Conservation (phyloP, 92 coral and sea anemone genomes). For the Porites rus region DNA sequence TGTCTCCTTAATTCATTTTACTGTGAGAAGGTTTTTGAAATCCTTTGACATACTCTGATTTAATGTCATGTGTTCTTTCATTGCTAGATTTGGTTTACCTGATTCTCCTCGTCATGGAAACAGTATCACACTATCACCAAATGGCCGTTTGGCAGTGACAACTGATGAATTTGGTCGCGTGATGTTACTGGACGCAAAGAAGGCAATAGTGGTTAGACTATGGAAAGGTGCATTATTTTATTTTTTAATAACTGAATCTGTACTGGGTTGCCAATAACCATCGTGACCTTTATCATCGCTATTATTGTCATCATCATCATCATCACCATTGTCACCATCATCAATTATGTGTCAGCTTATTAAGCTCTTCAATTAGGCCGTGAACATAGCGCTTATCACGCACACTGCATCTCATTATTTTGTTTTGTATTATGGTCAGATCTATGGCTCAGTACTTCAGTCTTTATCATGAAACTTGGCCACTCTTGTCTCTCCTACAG, state of each 20-base stretch:
- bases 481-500: no score
- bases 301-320: no score
- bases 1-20: not conserved
- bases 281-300: no score
- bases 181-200: conserved; percentile 84
- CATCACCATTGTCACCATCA: no score
- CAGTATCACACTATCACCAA: conserved; percentile 91
- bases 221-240: conserved; percentile 85
- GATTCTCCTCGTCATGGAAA: conserved; percentile 92
- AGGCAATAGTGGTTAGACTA: conserved; percentile 88
- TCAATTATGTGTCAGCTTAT: no score
- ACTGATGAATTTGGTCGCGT: conserved; percentile 99
- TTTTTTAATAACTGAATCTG: not conserved
- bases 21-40: not conserved
- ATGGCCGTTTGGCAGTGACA: conserved; percentile 92
- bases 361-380: no score
- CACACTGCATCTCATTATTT: no score
- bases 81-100: conserved; percentile 86
- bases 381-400: no score
- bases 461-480: no score
- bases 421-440: no score
- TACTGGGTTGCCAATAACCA: no score
- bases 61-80: not conserved
- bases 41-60: not conserved
- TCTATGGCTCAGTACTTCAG: no score